Evolutionary conservation across 2,888 invertebrate species (phyloP).

Genomic region (Ellobium chinense): DNA sequence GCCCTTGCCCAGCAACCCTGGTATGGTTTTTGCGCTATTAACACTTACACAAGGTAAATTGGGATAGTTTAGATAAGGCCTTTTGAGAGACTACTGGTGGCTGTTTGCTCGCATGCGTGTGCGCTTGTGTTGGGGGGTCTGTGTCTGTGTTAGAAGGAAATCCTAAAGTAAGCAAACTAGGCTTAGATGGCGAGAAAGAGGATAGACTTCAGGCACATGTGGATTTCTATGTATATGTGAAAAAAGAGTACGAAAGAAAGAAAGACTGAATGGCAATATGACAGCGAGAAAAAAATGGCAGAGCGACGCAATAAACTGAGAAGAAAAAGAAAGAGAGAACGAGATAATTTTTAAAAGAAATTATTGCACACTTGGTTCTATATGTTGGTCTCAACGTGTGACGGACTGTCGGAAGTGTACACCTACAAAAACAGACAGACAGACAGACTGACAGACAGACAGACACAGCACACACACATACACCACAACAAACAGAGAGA

Average conservation of each 20-base stretch:
- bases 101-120: background rate
- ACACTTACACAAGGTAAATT: slow-evolving; percentile 29
- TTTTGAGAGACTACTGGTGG: background rate
- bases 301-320: background rate
- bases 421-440: too few relatives aligned
- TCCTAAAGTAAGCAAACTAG: background rate
- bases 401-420: too few relatives aligned
- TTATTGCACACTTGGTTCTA: too few relatives aligned
- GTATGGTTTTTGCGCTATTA: slow-evolving; percentile 4
- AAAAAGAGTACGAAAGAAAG: background rate
- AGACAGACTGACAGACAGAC: background rate
- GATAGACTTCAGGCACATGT: background rate
- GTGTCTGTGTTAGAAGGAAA: background rate
- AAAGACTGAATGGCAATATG: background rate
- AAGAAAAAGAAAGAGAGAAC: background rate
- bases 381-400: too few relatives aligned
- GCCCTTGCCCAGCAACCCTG: background rate
- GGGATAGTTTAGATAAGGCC: background rate
- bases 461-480: background rate
- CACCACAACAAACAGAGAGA: background rate
- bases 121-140: slow-evolving; percentile 9
- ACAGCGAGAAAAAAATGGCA: background rate
- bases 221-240: background rate
- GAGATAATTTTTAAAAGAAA: background rate
- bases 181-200: background rate